phyloP scores from a whole-genome alignment of 2,113 vertebrate species.

The Castor canadensis region DNA sequence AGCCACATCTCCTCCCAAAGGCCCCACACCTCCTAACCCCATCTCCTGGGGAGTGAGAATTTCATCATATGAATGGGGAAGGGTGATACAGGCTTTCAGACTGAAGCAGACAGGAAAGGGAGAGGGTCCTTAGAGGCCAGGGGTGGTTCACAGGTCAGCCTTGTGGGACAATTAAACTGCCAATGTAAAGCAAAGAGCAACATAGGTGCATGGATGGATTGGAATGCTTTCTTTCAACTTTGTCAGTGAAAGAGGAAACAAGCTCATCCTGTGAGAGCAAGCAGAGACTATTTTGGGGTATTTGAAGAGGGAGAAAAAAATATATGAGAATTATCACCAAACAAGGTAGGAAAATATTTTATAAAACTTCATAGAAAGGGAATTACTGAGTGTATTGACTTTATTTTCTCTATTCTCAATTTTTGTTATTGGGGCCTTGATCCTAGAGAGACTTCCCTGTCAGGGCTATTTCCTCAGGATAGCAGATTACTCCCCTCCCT shows the following conservation, averaged over 20 bases:
- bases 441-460: background rate
- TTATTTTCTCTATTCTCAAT: background rate
- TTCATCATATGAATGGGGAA: background rate
- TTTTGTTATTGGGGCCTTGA: background rate
- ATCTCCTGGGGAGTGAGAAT: background rate
- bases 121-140: background rate
- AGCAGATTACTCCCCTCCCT: background rate
- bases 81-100: background rate
- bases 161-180: background rate
- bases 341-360: background rate
- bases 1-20: background rate
- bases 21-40: background rate
- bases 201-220: no score
- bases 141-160: background rate
- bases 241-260: background rate
- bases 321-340: background rate
- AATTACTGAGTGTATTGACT: background rate
- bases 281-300: background rate
- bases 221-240: no score
- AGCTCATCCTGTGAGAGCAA: background rate
- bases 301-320: background rate
- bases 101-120: background rate
- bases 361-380: background rate
- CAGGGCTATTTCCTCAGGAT: background rate
- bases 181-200: no score